Base-by-base conservation (phyloP, 2,797 vertebrate species). In the Arctocebus calabarensis region DNA sequence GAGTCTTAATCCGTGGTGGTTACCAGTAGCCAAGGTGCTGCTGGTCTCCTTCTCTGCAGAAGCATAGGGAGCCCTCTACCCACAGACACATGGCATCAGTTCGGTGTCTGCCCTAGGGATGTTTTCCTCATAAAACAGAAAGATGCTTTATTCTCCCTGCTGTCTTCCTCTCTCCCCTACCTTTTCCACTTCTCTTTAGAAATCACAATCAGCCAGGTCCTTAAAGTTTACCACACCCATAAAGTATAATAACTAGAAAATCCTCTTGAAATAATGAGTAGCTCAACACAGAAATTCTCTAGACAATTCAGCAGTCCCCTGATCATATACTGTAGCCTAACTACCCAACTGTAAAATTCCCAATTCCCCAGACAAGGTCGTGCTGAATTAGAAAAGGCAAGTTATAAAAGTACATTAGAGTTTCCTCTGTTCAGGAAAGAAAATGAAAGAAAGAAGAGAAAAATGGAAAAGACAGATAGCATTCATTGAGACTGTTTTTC, bases 231-330 rank as follows among this genome's bases (percentile, higher is more conserved):
- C 1, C 32, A 70, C n/a, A 90, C 32, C 16, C 19, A 78, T 32
- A 68, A 91, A 62, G 82, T 68, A 91, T 29, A 23, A 86, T 89
- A 91, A 34, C 40, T 45, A 84, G 17, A 84, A 96, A 95, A 87
- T 82, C 1, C 19, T 88, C 57, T 61, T 84, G 55, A 91, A 96
- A 90, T 87, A 90, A 86, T 66, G 45, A 91, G n/a, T 48, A 77
- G 62, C 13, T 88, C 32, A 70, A 87, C 57, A 73, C 32, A 32
- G 4, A 92, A 83, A 93, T 59, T 87, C 48, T 93, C 40, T 52
- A 40, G 37, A 75, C 7, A 62, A 85, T 91, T 73, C 90, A 93
- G 57, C 14, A 71, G 64, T 84, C 37, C 11, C 14, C 43, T 59
- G 71, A 89, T 64, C 27, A 86, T 27, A 55, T 23, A 45, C 6